These are phyloP conservation scores for Chlorospingus flavigularis DNA, from an alignment of 2,797 vertebrate genomes.

Conservation along the genomic window DNA sequence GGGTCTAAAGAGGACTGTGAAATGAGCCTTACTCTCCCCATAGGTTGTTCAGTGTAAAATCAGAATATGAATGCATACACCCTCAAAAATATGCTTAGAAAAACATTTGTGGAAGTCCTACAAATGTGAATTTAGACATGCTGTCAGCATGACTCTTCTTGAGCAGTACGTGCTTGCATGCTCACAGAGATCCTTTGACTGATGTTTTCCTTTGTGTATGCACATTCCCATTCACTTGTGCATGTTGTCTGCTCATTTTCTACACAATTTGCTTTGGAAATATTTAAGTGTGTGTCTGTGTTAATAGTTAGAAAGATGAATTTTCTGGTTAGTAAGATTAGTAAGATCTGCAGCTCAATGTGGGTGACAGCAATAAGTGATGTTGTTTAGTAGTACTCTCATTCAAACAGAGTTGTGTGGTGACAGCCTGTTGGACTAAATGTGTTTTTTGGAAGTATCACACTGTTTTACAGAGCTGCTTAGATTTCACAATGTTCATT, in stretches of 20 bases:
- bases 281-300: not conserved
- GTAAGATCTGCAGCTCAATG: not conserved
- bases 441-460: not conserved
- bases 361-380: not conserved
- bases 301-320: not conserved
- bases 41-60: not conserved
- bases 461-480: not conserved
- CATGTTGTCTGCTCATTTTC: not conserved
- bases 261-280: slow-evolving; percentile 22
- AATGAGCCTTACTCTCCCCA: not conserved
- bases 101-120: not conserved
- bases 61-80: not conserved
- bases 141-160: not conserved
- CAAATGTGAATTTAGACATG: not conserved
- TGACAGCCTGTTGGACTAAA: not conserved
- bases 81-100: not conserved
- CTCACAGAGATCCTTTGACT: not conserved
- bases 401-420: not conserved
- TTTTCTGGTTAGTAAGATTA: not conserved
- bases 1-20: not conserved
- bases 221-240: not conserved
- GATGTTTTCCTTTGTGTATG: not conserved
- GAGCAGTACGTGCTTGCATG: not conserved
- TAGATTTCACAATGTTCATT: not conserved
- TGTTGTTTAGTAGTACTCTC: not conserved